These are phyloP conservation scores for Caenorhabditis tropicalis DNA, from an alignment of 1,140 invertebrate genomes.

Conservation along the genomic window DNA sequence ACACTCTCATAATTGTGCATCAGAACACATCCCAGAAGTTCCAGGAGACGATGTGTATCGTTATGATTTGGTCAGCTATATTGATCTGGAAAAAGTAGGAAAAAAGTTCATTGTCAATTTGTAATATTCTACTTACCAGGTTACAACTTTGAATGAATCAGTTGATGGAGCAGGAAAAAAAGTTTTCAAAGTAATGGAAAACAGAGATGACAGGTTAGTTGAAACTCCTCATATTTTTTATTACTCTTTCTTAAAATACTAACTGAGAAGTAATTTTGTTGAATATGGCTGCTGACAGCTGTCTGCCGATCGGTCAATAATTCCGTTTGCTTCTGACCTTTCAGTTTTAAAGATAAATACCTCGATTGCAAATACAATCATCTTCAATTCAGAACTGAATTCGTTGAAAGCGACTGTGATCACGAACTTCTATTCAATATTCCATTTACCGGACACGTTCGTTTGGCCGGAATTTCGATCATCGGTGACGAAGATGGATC, in stretches of 20 bases:
- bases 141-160: constrained; percentile 49
- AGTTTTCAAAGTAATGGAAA: constrained; percentile 47
- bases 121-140: background rate
- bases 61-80: constrained; percentile 38
- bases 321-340: too few species aligned
- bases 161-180: constrained; percentile 20
- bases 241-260: too few species aligned
- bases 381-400: constrained; percentile 39
- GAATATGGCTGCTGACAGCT: constrained; percentile 1
- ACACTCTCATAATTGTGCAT: background rate
- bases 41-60: background rate
- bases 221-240: background rate
- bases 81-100: constrained; percentile 37
- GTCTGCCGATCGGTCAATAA: background rate
- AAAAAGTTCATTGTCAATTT: too few species aligned
- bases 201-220: constrained; percentile 44
- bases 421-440: constrained; percentile 55
- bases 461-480: constrained; percentile 38
- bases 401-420: constrained; percentile 43
- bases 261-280: too few species aligned
- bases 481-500: constrained; percentile 41
- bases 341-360: too few species aligned
- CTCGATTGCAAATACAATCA: too few species aligned
- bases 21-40: constrained; percentile 1
- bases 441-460: constrained; percentile 51